Evolutionary conservation across 2,888 invertebrate genomes (phyloP).

Genomic region (Lasioglossum vierecki): DNA sequence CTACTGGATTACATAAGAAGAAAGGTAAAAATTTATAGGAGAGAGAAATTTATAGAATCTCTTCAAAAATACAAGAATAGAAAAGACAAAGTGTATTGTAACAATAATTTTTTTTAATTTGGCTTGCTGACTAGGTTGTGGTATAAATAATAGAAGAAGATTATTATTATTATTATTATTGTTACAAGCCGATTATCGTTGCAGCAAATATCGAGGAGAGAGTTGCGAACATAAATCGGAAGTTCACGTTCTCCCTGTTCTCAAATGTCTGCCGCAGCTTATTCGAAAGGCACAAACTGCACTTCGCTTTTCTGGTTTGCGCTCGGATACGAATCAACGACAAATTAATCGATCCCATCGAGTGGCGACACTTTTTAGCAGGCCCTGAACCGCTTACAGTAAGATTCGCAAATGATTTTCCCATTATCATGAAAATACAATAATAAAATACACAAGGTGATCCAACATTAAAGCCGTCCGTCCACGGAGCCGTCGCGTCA

Average conservation of each 20-base stretch:
- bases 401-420: conserved; percentile 8
- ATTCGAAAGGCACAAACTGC: conserved; percentile 94
- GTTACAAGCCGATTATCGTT: too few relatives aligned
- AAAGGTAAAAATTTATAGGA: too few relatives aligned
- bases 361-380: conserved; percentile 89
- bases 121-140: too few relatives aligned
- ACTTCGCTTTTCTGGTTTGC: conserved; percentile 92
- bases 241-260: conserved; percentile 93
- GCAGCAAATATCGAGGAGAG: conserved; percentile 89
- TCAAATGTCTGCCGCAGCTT: conserved; percentile 95
- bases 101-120: too few relatives aligned
- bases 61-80: too few relatives aligned
- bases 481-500: too few relatives aligned
- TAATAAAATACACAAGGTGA: not conserved
- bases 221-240: conserved; percentile 91
- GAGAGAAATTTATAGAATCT: too few relatives aligned
- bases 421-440: not conserved
- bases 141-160: too few relatives aligned
- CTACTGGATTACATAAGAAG: too few relatives aligned
- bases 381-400: conserved; percentile 81
- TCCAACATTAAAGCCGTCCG: too few relatives aligned
- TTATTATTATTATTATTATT: too few relatives aligned
- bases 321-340: conserved; percentile 88
- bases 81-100: too few relatives aligned
- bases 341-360: conserved; percentile 86